Base-by-base conservation (phyloP, 30 jellyfish, hydroid and myxozoan genomes). In the Pseudorhiza aurosa region DNA sequence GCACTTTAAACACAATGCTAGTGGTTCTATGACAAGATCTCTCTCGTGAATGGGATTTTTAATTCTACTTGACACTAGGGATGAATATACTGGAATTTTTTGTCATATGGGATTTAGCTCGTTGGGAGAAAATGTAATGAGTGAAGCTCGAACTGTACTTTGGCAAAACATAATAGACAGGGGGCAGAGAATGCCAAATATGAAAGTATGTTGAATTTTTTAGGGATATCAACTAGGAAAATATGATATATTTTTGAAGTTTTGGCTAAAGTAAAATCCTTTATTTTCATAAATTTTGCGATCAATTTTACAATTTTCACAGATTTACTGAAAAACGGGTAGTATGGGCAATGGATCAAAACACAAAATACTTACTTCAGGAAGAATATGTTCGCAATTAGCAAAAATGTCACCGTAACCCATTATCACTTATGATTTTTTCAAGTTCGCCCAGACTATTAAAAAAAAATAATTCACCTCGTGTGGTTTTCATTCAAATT, bases 11-110 rank as follows among this genome's bases (percentile, higher is more conserved):
- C 72, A 58, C 72, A 58, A 58, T 50, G 29, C 25, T 50, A 50
- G 29, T 50, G 65, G 72, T 28, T 58, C 72, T 58, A 19, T 28
- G 44, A 58, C 72, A 58, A n/a, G 28, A 58, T 58, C 72, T 58
- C 44, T 22, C 40, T 58, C 72, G 72, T 58, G 72, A 58, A 58
- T 24, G 72, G 72, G 72, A 28, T 58, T 58, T n/a, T 24, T 24
- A 19, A 22, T 58, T 58, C 26, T 58, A 58, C 44, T 58, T 58
- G 44, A 58, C 44, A 24, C 19, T 28, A 8, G 8, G 72, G 72
- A 19, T 19, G 25, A 21, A n/a, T 12, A 21, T n/a, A 39, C 50
- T 39, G 50, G 65, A 50, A 50, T 58, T 28, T 8, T 5, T 19
- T 11, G 72, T 58, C 72, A 26, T 28, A 19, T 24, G 72, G 72